Evolutionary conservation across 2,113 vertebrate species (phyloP).

Genomic region (Coryphaenoides rupestris): DNA sequence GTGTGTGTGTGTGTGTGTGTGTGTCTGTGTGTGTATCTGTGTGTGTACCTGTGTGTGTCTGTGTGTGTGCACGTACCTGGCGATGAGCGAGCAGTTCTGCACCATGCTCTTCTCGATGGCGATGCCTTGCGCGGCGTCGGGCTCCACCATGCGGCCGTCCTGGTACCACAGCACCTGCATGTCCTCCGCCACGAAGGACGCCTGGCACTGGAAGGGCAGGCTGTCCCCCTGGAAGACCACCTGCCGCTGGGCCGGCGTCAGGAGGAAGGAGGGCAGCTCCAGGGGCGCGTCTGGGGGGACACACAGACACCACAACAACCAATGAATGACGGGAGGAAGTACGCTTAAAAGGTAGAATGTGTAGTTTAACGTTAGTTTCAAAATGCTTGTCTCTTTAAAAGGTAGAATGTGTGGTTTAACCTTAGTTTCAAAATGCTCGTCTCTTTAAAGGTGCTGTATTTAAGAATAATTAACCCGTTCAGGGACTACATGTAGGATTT

Average conservation of each 20-base stretch:
- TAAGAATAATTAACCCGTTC: too few species aligned
- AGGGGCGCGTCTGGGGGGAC: slow-evolving; percentile 81
- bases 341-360: too few species aligned
- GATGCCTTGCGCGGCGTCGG: slow-evolving; percentile 90
- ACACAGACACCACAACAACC: background rate
- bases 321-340: background rate
- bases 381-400: too few species aligned
- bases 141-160: slow-evolving; percentile 88
- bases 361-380: too few species aligned
- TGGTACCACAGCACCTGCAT: slow-evolving; percentile 98
- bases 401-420: too few species aligned
- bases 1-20: too few species aligned
- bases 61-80: too few species aligned
- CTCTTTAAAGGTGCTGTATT: too few species aligned
- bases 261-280: slow-evolving; percentile 92
- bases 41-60: too few species aligned
- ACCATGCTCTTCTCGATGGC: slow-evolving; percentile 93
- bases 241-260: slow-evolving; percentile 92
- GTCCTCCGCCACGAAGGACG: slow-evolving; percentile 90
- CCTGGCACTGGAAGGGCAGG: slow-evolving; percentile 95
- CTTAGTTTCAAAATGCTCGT: too few species aligned
- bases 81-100: slow-evolving; percentile 95
- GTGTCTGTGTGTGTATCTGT: too few species aligned
- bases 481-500: too few species aligned
- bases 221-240: slow-evolving; percentile 97